Conservation (phyloP, 2,797 vertebrate genomes). For the Spinus pinus region DNA sequence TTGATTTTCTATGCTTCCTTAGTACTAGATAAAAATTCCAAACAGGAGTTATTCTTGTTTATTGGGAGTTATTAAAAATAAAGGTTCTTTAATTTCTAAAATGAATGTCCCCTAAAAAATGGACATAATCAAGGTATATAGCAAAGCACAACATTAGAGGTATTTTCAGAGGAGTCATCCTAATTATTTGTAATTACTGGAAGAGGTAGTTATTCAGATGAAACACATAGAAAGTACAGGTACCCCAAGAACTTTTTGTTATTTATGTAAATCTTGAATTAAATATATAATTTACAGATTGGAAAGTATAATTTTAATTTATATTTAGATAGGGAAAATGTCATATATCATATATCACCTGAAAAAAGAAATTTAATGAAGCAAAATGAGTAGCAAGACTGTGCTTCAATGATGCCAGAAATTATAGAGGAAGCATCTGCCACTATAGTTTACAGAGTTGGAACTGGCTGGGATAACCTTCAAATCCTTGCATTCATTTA, state of each 20-base stretch:
- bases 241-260: background rate
- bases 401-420: background rate
- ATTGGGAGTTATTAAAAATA: background rate
- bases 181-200: conserved; percentile 34
- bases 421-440: conserved; percentile 43
- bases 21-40: background rate
- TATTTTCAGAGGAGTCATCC: background rate
- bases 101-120: background rate
- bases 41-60: background rate
- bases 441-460: conserved; percentile 2
- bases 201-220: background rate
- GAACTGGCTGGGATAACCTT: conserved; percentile 28
- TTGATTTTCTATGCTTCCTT: background rate
- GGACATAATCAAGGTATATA: background rate
- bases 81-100: background rate
- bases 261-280: background rate
- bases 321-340: background rate
- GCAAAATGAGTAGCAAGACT: background rate
- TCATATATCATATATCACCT: background rate
- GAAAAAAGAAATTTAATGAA: background rate
- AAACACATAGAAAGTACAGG: background rate
- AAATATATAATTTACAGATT: background rate
- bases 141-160: background rate
- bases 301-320: background rate
- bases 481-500: conserved; percentile 15